Evolutionary conservation across 2,888 invertebrate genomes (phyloP), one percentile per base, ranked within the genome.

Genomic region (Drosophila quinaria): DNA sequence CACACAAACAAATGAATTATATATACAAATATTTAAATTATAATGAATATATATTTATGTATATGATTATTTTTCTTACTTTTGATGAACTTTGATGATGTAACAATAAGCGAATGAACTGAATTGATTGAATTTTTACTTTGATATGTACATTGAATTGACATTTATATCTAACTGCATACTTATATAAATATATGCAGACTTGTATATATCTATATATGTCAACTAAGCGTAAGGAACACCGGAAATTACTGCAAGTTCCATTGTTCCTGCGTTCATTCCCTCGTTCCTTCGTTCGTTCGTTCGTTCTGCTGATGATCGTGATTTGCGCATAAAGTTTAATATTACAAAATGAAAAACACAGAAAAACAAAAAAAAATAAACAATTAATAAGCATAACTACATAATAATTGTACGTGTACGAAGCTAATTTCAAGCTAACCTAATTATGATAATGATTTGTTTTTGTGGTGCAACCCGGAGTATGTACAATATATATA

Each of bases 241-340:
- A 70, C 74, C 73, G 87, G 73, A 85, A 78, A 77, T 80, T 88
- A 74, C 76, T 84, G 78, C 42, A 44, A 33, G 10, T 50, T 60
- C 47, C 66, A 46, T 39, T 49, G 58, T 61, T 63, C 67, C 75
- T 55, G 55, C 47, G 58, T 55, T 66, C 60, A 61, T 65, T 70
- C 58, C 64, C 60, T 51, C 73, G 81, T 81, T 81, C 85, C 62
- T 76, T 81, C 86, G 74, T 80, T 86, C 81, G 84, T 78, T 84
- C 87, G 86, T 84, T 89, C 87, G 84, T 89, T 90, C 87, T 89
- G 87, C 82, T 89, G 90, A 84, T 88, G 88, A 87, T 89, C 88
- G 90, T 89, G 90, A 87, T 75, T 79, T 88, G 84, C 89, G 87
- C 82, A 87, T 88, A 67, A 60, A 65, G 60, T 74, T 78, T 72